Percentiles rank a stretch among this genome's conserved stretches.
Evolutionary conservation across 2,113 vertebrate species (phyloP).

Genomic region (Peromyscus californicus): DNA sequence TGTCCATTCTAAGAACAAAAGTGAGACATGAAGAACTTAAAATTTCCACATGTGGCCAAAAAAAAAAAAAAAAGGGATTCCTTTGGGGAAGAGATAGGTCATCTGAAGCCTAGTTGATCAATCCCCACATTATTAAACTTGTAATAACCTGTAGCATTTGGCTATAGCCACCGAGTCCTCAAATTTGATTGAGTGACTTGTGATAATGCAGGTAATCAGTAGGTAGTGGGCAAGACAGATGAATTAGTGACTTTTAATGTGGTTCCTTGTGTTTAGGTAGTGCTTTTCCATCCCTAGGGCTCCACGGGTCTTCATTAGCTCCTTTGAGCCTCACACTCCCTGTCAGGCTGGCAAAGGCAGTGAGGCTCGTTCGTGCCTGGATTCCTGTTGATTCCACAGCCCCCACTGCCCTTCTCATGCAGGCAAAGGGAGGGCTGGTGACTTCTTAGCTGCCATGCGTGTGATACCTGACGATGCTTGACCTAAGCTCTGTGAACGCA

Average conservation of each 20-base stretch:
- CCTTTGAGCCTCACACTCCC: neutral
- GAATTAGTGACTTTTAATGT: constrained; percentile 79
- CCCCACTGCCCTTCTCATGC: neutral
- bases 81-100: constrained; percentile 55
- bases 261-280: constrained; percentile 14
- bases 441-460: neutral
- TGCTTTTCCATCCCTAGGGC: neutral
- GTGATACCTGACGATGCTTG: neutral
- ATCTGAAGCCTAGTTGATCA: constrained; percentile 57
- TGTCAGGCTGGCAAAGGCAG: neutral
- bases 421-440: neutral
- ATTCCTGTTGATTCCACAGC: neutral
- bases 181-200: constrained; percentile 77
- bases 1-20: neutral
- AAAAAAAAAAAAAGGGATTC: constrained; percentile 45
- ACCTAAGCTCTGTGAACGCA: neutral
- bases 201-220: constrained; percentile 75
- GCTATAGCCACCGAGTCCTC: constrained; percentile 54
- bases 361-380: neutral
- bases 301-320: constrained; percentile 41
- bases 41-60: constrained; percentile 5
- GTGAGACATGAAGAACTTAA: constrained; percentile 14
- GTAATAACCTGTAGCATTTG: constrained; percentile 63
- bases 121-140: constrained; percentile 56
- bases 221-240: constrained; percentile 74